Evolutionary conservation across 2,797 vertebrate genomes (phyloP).

Genomic region (Fratercula arctica): DNA sequence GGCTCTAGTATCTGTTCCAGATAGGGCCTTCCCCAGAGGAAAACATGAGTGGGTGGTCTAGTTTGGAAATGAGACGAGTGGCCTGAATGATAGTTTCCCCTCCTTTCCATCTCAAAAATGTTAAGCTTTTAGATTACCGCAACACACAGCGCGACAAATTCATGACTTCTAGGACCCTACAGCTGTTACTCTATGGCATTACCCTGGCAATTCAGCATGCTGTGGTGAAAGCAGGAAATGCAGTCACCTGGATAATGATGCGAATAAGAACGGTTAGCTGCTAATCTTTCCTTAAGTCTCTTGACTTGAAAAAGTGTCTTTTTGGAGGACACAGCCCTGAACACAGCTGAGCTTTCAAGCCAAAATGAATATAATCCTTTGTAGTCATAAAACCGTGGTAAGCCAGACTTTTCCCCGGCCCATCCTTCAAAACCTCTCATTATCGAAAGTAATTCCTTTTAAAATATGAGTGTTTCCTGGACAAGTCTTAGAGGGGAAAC

Average conservation of each 20-base stretch:
- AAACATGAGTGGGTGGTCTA: slow-evolving; percentile 23
- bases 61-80: slow-evolving; percentile 43
- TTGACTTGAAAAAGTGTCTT: neutral
- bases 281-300: neutral
- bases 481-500: neutral
- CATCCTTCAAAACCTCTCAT: neutral
- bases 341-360: neutral
- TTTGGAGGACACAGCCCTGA: neutral
- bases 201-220: neutral
- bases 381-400: neutral
- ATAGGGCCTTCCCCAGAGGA: slow-evolving; percentile 48
- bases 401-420: neutral
- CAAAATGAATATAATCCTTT: neutral
- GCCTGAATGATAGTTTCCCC: neutral
- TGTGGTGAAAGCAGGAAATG: neutral
- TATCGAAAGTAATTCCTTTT: neutral
- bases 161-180: neutral
- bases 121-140: neutral
- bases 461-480: neutral
- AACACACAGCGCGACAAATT: neutral
- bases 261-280: neutral
- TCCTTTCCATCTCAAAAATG: neutral
- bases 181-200: neutral
- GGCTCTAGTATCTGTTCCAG: slow-evolving; percentile 51
- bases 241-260: slow-evolving; percentile 4